Percentiles rank a stretch among this genome's conserved stretches.
Evolutionary conservation across 2,113 vertebrate genomes (phyloP).

Genomic region (Myxocyprinus asiaticus): DNA sequence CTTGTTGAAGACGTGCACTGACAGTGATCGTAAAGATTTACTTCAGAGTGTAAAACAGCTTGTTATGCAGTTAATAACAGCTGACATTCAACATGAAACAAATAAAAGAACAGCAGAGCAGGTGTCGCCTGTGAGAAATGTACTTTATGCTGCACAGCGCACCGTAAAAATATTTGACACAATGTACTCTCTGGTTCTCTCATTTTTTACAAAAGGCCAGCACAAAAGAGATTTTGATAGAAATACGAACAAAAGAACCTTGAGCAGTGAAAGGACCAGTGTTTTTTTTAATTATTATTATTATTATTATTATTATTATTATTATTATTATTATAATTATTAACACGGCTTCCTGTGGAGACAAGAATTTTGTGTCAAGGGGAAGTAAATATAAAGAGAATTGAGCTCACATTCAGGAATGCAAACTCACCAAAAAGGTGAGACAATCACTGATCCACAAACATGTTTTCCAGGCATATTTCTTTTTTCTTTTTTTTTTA

Average conservation of each 20-base stretch:
- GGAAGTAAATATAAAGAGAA: too few species aligned
- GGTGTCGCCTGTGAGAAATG: slow-evolving; percentile 17
- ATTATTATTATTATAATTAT: neutral
- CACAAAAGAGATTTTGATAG: slow-evolving; percentile 17
- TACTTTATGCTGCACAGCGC: neutral
- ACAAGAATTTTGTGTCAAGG: too few species aligned
- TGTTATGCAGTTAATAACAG: slow-evolving; percentile 13
- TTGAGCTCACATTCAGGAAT: too few species aligned
- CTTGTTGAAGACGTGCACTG: neutral
- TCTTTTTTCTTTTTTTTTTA: too few species aligned
- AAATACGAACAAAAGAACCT: slow-evolving; percentile 31
- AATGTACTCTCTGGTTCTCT: neutral
- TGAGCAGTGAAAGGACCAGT: slow-evolving; percentile 13
- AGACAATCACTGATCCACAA: too few species aligned
- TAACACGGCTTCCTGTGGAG: neutral
- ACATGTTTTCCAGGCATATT: too few species aligned
- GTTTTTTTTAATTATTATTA: too few species aligned
- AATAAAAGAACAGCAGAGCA: slow-evolving; percentile 30
- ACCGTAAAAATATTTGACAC: slow-evolving; percentile 15
- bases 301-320: too few species aligned
- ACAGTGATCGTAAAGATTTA: slow-evolving; percentile 33
- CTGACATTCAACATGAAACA: slow-evolving; percentile 36
- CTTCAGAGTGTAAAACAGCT: slow-evolving; percentile 17
- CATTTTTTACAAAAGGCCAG: neutral
- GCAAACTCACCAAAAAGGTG: too few species aligned